These are phyloP conservation scores for Agrochola lota DNA, from an alignment of 2,888 invertebrate species.

Conservation along the genomic window DNA sequence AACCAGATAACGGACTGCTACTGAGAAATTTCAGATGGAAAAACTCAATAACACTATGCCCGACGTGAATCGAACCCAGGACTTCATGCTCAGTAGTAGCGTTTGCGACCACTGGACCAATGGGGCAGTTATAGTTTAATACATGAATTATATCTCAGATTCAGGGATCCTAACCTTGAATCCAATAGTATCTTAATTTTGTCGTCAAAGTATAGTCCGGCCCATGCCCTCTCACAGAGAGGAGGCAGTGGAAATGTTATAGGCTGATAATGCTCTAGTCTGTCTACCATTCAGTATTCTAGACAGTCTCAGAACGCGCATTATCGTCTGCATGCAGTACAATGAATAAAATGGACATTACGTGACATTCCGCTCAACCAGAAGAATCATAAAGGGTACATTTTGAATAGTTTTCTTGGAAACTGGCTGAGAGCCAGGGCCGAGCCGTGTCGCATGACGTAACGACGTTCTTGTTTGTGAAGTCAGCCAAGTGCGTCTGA, in stretches of 20 bases:
- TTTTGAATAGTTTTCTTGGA: slow-evolving; percentile 56
- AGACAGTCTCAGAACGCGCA: slow-evolving; percentile 16
- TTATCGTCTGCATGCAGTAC: slow-evolving; percentile 48
- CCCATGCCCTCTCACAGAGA: neutral
- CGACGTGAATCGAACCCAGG: neutral
- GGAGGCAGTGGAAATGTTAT: neutral
- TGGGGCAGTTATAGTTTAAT: neutral
- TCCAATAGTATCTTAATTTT: neutral
- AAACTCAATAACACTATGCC: neutral
- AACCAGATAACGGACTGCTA: neutral
- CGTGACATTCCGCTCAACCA: slow-evolving; percentile 44
- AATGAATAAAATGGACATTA: slow-evolving; percentile 57
- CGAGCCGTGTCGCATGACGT: slow-evolving; percentile 14
- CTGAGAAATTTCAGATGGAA: neutral
- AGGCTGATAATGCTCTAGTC: neutral
- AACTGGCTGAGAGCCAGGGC: slow-evolving; percentile 52
- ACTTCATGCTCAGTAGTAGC: neutral
- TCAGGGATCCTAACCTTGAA: neutral
- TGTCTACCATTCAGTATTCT: slow-evolving; percentile 23
- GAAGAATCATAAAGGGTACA: slow-evolving; percentile 47
- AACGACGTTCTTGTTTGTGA: slow-evolving; percentile 57
- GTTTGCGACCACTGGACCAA: neutral
- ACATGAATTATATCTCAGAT: neutral
- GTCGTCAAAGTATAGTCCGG: neutral
- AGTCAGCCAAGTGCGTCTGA: slow-evolving; percentile 39